phyloP scores from a whole-genome alignment of 2,888 invertebrate species.

The Himalopsyche japonica region DNA sequence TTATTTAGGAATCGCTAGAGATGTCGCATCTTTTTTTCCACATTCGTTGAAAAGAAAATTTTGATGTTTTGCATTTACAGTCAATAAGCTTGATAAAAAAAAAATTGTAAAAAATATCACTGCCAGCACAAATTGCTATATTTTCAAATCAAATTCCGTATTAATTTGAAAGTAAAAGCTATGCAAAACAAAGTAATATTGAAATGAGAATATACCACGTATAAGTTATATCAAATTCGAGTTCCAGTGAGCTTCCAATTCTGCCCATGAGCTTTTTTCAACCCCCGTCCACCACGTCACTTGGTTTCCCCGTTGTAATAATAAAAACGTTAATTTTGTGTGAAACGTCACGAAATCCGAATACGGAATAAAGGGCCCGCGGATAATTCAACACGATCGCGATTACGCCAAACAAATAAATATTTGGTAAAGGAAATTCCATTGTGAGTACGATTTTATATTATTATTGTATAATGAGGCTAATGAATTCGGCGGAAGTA shows the following conservation, averaged over 20 bases:
- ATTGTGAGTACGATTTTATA: not conserved
- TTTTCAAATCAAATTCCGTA: too few relatives aligned
- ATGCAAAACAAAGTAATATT: too few relatives aligned
- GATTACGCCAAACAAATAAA: slow-evolving; percentile 27
- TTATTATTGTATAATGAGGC: not conserved
- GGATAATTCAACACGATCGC: slow-evolving; percentile 26
- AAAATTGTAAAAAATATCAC: too few relatives aligned
- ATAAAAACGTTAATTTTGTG: slow-evolving; percentile 34
- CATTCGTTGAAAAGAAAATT: too few relatives aligned
- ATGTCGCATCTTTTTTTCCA: too few relatives aligned
- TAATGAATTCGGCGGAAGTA: not conserved
- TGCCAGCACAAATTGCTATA: too few relatives aligned
- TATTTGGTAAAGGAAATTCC: slow-evolving; percentile 9
- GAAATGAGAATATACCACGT: too few relatives aligned
- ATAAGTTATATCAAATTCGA: too few relatives aligned
- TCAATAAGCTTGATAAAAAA: too few relatives aligned
- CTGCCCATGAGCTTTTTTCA: not conserved
- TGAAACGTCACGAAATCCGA: slow-evolving; percentile 27
- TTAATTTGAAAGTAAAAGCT: too few relatives aligned
- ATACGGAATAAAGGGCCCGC: not conserved
- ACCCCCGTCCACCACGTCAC: slow-evolving; percentile 17
- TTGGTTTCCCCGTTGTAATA: slow-evolving; percentile 20
- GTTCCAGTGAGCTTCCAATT: not conserved
- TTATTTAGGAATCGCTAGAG: too few relatives aligned
- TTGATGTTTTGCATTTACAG: too few relatives aligned